Evolutionary conservation across 2,797 vertebrate genomes (phyloP), one percentile per base, ranked within the genome.

Genomic region (Florisuga fusca): DNA sequence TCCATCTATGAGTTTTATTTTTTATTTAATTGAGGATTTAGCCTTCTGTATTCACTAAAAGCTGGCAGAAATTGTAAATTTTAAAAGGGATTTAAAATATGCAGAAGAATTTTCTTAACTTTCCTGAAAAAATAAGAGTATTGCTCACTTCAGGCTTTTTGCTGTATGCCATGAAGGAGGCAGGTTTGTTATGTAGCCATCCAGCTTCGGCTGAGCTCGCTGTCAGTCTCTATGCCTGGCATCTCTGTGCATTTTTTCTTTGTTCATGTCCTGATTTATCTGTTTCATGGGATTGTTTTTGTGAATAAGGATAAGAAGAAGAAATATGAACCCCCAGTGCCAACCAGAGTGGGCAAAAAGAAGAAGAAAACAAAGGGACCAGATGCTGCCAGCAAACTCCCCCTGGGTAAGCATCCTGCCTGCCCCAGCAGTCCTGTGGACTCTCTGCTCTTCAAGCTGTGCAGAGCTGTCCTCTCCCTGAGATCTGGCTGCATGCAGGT

Each of bases 341-440:
- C 99, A 93, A 99, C 99, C 26, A 98, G 99, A 98, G 99, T 99
- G 90, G 99, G 99, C 36, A 99, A 99, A 95, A 99, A 98, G 97
- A 99, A 99, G 98, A 99, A 99, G 98, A 99, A 99, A 94, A 99
- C 99, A 23, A 99, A 99, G 96, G 99, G 99, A 83, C 99, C 99
- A 43, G 99, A 99, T 97, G 99, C 99, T 74, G 99, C 99, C 68
- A 99, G 99, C 98, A 99, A 99, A 96, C 98, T 99, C 38, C 99
- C 99, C 17, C 91, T 99, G 90, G 99, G 99, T 99, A 98, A 97
- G 67, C 7, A 4, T 51, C 15, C 15, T 46, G 62, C n/a, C 38
- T 67, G 26, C 31, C 36, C 27, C 6, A 4, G 43, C 69, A 26
- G 38, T 16, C 27, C 84, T 15, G 33, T 0, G 2, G 36, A 3